Evolutionary conservation across 2,113 vertebrate species (phyloP), one percentile per base, ranked within the genome.

Genomic region (Delphinus delphis): DNA sequence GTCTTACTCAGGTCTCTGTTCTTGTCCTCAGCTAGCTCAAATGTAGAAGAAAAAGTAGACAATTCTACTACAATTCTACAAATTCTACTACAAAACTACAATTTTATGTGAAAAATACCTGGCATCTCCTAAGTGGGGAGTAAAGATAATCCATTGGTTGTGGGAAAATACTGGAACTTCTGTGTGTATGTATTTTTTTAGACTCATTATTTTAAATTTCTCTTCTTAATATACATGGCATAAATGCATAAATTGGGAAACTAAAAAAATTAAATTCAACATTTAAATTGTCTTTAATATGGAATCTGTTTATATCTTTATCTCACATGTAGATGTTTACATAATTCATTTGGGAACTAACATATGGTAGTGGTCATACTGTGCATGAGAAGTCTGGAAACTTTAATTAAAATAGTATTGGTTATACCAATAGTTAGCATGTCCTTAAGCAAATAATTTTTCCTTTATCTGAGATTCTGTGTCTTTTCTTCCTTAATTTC

Each of bases 181-280:
- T 65, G 3, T 73, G 10, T 83, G 4, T 68, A 58, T 91, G 81
- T 89, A 60, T 90, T 74, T 96, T 96, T 93, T 91, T 18, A 86
- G 62, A 77, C 9, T 77, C 23, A 63, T 62, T 88, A 63, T 80
- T 93, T 94, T 79, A 50, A 94, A 44, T 41, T 47, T 93, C 11
- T 58, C 21, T 91, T 93, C 91, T 73, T 84, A 38, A 88, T 79
- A n/a, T 50, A 62, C 9, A 70, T 47, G 88, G 21, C 31, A 58
- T 85, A 95, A 47, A 53, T 90, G 41, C 76, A 71, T 82, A 62
- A 41, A 73, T 31, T 79, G 28, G 33, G 13, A 92, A 33, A 67
- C 26, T 36, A 86, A 85, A 50, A 77, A 53, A 53, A 50, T 38
- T 73, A 53, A 87, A 63, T 88, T 94, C 28, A 95, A 87, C 90